Evolutionary conservation across 2,888 invertebrate species (phyloP), one percentile per base, ranked within the genome.

Genomic region (Alcis repandata): DNA sequence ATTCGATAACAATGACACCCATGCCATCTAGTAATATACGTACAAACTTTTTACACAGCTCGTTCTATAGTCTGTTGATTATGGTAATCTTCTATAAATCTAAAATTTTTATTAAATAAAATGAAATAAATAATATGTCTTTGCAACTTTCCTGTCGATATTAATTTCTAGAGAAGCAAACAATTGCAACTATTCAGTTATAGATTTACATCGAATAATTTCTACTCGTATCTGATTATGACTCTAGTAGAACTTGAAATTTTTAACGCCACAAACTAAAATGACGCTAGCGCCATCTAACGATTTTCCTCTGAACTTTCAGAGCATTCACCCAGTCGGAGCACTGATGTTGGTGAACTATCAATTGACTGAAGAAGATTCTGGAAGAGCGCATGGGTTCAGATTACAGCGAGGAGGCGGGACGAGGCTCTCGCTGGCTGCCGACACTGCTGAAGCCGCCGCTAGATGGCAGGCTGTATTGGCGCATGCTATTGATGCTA

Each of bases 261-360:
- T 9, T 36, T 36, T 36, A 9, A 11, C 36, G n/a, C n/a, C n/a
- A n/a, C n/a, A n/a, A n/a, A 36, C 36, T 20, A 11, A 4, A 8
- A 0, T 7, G 9, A 17, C n/a, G 17, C 46, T 46, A 49, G 0
- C 22, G 77, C 73, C 78, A 76, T 74, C 75, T 79, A 63, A 70
- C 77, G 6, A 52, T 6, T 11, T 7, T 3, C 32, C 1, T 17
- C 7, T 4, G 49, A 52, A 68, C 43, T 84, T 83, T 11, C 82
- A 97, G 97, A 97, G 97, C 82, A 95, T 96, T 67, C 97, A 97
- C 86, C 98, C 98, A 62, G 96, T 98, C 46, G 98, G 98, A 69
- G 98, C 98, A 15, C 95, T 98, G 72, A 97, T 97, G 94, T 94
- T 98, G 69, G 95, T 96, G 46, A 97, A 97, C 84, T 98, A 98